phyloP scores from a whole-genome alignment of 1,140 invertebrate species.

The Elysia chlorotica region DNA sequence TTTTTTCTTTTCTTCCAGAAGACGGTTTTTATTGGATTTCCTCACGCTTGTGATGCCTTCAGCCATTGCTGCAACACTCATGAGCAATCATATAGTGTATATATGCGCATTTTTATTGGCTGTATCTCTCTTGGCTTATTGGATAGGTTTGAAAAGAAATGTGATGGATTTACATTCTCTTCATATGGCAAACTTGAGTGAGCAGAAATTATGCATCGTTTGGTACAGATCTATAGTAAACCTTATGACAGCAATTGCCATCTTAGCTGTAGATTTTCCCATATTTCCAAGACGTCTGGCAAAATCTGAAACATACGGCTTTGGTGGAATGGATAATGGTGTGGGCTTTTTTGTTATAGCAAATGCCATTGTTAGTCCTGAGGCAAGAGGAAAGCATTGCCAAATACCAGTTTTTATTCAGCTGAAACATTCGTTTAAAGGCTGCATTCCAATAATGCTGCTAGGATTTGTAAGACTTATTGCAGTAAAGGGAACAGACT shows the following conservation, averaged over 20 bases:
- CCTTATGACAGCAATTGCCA: constrained; percentile 78
- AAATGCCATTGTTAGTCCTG: constrained; percentile 79
- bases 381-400: constrained; percentile 55
- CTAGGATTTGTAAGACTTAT: constrained; percentile 74
- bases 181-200: background rate
- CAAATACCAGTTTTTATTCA: constrained; percentile 1
- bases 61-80: constrained; percentile 26
- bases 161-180: background rate
- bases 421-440: constrained; percentile 30
- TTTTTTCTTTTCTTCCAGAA: constrained; percentile 6
- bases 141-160: background rate
- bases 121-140: constrained; percentile 12
- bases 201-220: constrained; percentile 39
- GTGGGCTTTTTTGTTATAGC: constrained; percentile 88
- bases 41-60: constrained; percentile 30
- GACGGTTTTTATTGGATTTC: constrained; percentile 23
- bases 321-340: constrained; percentile 92
- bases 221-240: constrained; percentile 69
- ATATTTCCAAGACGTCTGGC: constrained; percentile 81
- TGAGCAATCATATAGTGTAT: constrained; percentile 19
- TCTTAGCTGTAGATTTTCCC: constrained; percentile 91
- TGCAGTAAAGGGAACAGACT: constrained; percentile 67
- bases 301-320: constrained; percentile 87
- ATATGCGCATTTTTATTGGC: constrained; percentile 16
- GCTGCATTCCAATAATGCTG: constrained; percentile 52